These are phyloP conservation scores for Glareola pratincola DNA, from an alignment of 2,113 vertebrate genomes.

Conservation along the genomic window DNA sequence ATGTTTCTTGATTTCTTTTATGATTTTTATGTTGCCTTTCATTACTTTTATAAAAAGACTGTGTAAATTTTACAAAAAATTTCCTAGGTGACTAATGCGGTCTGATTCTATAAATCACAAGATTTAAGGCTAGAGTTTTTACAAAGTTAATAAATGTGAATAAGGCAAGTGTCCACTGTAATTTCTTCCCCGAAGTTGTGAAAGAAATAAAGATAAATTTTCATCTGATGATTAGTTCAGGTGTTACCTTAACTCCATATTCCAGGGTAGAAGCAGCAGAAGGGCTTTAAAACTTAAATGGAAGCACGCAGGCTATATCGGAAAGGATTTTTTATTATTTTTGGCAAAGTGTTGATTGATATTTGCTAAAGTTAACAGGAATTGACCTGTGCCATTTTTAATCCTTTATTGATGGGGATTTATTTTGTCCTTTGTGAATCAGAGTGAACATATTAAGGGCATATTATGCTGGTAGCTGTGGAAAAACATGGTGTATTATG, in stretches of 20 bases:
- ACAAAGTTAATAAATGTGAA: background rate
- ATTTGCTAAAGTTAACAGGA: slow-evolving; percentile 45
- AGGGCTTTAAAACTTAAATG: background rate
- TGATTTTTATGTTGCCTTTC: background rate
- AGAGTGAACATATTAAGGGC: slow-evolving; percentile 51
- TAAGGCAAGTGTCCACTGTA: background rate
- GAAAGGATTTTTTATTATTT: slow-evolving; percentile 5
- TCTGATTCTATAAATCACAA: background rate
- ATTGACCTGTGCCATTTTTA: slow-evolving; percentile 53
- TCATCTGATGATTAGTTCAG: background rate
- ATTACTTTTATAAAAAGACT: background rate
- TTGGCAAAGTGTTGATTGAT: slow-evolving; percentile 29
- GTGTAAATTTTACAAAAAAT: background rate
- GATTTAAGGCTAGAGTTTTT: background rate
- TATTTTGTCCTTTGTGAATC: slow-evolving; percentile 54
- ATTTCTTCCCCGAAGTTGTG: background rate
- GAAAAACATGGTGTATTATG: slow-evolving; percentile 24
- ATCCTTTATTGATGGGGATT: slow-evolving; percentile 53
- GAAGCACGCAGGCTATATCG: background rate
- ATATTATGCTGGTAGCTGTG: slow-evolving; percentile 55
- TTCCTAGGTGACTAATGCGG: background rate
- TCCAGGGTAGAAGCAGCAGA: background rate
- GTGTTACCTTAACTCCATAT: background rate
- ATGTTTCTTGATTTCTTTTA: background rate
- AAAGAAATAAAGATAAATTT: background rate